phyloP scores from a whole-genome alignment of 2,888 invertebrate genomes.

The Heteromyza rotundicornis region DNA sequence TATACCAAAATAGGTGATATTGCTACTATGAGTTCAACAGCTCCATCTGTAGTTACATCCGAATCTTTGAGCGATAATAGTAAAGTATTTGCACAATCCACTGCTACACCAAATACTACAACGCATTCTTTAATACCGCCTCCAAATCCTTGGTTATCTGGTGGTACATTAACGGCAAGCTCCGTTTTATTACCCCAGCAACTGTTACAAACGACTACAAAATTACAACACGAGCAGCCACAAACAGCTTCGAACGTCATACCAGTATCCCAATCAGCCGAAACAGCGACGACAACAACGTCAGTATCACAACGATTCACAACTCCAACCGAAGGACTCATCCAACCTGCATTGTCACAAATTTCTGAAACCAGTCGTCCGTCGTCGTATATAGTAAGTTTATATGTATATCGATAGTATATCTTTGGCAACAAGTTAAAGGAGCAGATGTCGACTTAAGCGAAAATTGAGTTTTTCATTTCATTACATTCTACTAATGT shows the following conservation, averaged over 20 bases:
- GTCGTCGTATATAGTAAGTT: slow-evolving; percentile 58
- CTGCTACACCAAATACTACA: no score
- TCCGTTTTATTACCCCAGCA: slow-evolving; percentile 53
- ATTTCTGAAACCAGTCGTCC: slow-evolving; percentile 52
- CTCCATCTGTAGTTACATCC: slow-evolving; percentile 9
- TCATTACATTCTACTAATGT: no score
- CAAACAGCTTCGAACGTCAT: background rate
- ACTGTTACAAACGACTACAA: slow-evolving; percentile 41
- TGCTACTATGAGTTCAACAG: slow-evolving; percentile 9
- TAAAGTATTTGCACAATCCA: slow-evolving; percentile 19
- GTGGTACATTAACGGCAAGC: slow-evolving; percentile 50
- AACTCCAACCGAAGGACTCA: slow-evolving; percentile 23
- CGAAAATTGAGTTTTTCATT: no score
- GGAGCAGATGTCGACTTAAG: no score
- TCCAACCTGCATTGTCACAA: slow-evolving; percentile 35
- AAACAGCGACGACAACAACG: slow-evolving; percentile 1
- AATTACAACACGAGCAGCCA: slow-evolving; percentile 20
- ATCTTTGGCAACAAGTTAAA: no score
- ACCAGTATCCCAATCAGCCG: slow-evolving; percentile 1
- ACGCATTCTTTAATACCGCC: slow-evolving; percentile 28
- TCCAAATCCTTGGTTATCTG: slow-evolving; percentile 43
- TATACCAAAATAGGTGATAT: slow-evolving; percentile 24
- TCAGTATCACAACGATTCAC: no score
- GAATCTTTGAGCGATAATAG: slow-evolving; percentile 17
- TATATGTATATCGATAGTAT: no score